Percentiles rank a stretch among this genome's conserved stretches.
Evolutionary conservation across 2,888 invertebrate genomes (phyloP).

Genomic region (Pandemis heparana): DNA sequence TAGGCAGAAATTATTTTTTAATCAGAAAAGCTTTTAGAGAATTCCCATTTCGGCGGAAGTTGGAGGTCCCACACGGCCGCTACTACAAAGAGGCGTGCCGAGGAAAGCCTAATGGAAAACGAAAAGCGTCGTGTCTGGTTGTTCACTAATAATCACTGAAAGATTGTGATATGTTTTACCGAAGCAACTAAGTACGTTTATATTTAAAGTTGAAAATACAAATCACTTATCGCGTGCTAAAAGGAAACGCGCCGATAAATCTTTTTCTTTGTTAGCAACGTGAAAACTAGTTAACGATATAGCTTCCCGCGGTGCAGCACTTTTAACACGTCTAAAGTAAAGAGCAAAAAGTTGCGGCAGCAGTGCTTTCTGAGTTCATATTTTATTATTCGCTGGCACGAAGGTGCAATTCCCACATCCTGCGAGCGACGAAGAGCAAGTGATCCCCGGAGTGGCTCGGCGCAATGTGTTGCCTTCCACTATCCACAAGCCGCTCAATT

Average conservation of each 20-base stretch:
- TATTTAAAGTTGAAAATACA: constrained; percentile 20
- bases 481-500: constrained; percentile 25
- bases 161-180: background rate
- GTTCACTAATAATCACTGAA: constrained; percentile 12
- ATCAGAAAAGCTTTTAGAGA: constrained; percentile 25
- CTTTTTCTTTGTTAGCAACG: constrained; percentile 38
- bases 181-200: background rate
- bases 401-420: constrained; percentile 54
- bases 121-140: constrained; percentile 27
- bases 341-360: constrained; percentile 53
- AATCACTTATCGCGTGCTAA: constrained; percentile 16
- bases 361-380: constrained; percentile 52
- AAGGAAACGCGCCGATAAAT: constrained; percentile 37
- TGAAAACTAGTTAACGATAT: constrained; percentile 43
- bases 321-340: constrained; percentile 51
- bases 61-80: constrained; percentile 41
- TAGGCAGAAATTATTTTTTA: background rate
- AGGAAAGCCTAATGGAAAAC: constrained; percentile 49
- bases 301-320: constrained; percentile 43
- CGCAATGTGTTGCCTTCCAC: constrained; percentile 38
- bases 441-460: constrained; percentile 30
- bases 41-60: constrained; percentile 38
- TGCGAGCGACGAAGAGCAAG: constrained; percentile 41
- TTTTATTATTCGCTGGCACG: constrained; percentile 57
- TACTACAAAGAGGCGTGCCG: constrained; percentile 53